A percentile compares a stretch with the other conserved stretches of the same genome.
These are phyloP conservation scores for Diogma glabrata DNA, from an alignment of 2,888 invertebrate genomes.

Conservation along the genomic window DNA sequence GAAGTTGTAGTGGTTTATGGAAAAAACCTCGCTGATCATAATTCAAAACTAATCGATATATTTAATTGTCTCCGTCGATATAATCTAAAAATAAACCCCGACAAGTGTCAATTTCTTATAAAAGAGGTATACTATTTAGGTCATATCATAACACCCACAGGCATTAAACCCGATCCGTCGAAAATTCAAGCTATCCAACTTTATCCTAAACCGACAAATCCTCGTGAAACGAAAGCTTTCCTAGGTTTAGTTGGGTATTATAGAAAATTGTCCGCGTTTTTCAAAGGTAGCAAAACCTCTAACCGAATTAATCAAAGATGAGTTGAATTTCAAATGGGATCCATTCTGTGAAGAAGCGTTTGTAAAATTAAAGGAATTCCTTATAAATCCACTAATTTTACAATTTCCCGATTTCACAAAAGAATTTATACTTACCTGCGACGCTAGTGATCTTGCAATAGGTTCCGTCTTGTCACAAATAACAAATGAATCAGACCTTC, in stretches of 20 bases:
- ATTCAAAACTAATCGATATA: constrained; percentile 16
- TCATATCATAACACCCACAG: constrained; percentile 17
- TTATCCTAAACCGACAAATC: constrained; percentile 17
- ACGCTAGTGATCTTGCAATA: not conserved
- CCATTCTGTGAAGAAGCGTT: constrained; percentile 7
- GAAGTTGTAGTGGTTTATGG: constrained; percentile 15
- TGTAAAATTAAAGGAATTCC: not conserved
- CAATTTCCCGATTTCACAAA: not conserved
- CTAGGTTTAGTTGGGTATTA: constrained; percentile 26
- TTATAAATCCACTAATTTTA: not conserved
- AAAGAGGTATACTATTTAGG: constrained; percentile 20
- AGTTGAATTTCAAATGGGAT: constrained; percentile 17
- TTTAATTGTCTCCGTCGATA: constrained; percentile 17
- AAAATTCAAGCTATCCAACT: constrained; percentile 18
- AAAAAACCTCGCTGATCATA: constrained; percentile 16
- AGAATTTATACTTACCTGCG: not conserved
- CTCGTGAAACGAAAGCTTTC: constrained; percentile 19
- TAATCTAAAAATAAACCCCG: constrained; percentile 19
- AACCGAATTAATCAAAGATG: constrained; percentile 18
- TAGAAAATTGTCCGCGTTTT: constrained; percentile 22
- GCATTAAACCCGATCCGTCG: constrained; percentile 19
- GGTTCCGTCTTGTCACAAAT: not conserved
- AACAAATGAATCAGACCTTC: not conserved
- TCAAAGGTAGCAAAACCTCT: constrained; percentile 21
- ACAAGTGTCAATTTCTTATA: constrained; percentile 22